A percentile compares a stretch with the other conserved stretches of the same genome.
Evolutionary conservation across 2,888 invertebrate species (phyloP).

Genomic region (Drosophila nigritarsus): DNA sequence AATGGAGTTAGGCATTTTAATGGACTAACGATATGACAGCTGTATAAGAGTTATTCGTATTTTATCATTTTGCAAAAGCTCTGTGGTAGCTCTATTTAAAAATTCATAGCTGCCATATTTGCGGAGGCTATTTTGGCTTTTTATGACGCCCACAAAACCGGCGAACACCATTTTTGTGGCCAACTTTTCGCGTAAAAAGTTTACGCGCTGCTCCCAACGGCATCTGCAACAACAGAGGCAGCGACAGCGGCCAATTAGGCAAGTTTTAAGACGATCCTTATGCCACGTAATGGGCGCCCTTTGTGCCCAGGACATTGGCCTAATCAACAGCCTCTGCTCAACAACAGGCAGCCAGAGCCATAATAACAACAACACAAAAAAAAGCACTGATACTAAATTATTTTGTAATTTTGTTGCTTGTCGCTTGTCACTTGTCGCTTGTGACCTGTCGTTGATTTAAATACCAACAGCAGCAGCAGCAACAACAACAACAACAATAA

Average conservation of each 20-base stretch:
- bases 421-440: conserved; percentile 38
- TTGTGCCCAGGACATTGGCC: conserved; percentile 57
- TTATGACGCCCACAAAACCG: conserved; percentile 41
- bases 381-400: conserved; percentile 50
- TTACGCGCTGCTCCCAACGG: conserved; percentile 21
- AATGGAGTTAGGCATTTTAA: conserved; percentile 8
- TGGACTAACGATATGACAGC: conserved; percentile 7
- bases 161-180: conserved; percentile 39
- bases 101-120: conserved; percentile 52
- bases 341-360: conserved; percentile 13
- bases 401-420: conserved; percentile 51
- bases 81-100: conserved; percentile 28
- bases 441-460: conserved; percentile 67
- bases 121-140: conserved; percentile 17
- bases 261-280: conserved; percentile 56
- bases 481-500: neutral
- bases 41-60: conserved; percentile 25
- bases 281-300: conserved; percentile 53
- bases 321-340: conserved; percentile 55
- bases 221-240: conserved; percentile 7
- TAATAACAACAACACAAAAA: conserved; percentile 11
- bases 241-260: conserved; percentile 49
- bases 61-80: neutral
- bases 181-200: conserved; percentile 49
- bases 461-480: conserved; percentile 24